Evolutionary conservation across 2,888 invertebrate genomes (phyloP), one percentile per base, ranked within the genome.

Genomic region (Netelia melanura): DNA sequence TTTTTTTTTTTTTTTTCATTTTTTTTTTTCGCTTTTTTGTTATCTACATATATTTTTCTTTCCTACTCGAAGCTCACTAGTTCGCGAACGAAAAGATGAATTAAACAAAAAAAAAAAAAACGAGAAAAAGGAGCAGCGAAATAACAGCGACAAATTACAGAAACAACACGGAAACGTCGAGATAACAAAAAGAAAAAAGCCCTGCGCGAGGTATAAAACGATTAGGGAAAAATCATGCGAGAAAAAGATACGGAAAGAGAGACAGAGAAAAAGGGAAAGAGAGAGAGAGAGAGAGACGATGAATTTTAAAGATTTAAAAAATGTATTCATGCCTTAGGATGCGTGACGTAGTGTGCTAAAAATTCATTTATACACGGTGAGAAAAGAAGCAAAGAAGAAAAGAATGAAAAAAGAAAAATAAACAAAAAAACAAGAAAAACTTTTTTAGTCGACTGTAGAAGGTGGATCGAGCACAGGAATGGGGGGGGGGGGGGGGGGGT

Each of bases 301-400:
- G 62, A 74, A 78, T 75, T 78, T 70, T 75, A 84, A 84, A 65
- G 67, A 43, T 70, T 78, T 74, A 56, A 68, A 30, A 74, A 78
- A 77, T 76, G 65, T 78, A 89, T 86, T 89, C 87, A 90, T 90
- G 90, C 91, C 90, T 91, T 91, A 90, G 89, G 87, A 90, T 88
- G 91, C 90, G 88, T 89, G 90, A 90, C 89, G 88, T 87, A 87
- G 90, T 90, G 90, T 91, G 91, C 91, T 91, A 81, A 56, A 62
- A 80, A 80, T 5, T 68, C 72, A 89, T 88, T 89, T 88, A 89
- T 88, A 89, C 89, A 90, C 86, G 90, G 88, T 30, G 89, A 88
- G 87, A 90, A 89, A 88, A 52, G 30, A 30, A 5, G 30, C 3
- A 3, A 25, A 25, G 30, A 30, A 5, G 30, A 30, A 3, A 25